phyloP scores from a whole-genome alignment of 2,888 invertebrate genomes.

The Erebia epiphron region DNA sequence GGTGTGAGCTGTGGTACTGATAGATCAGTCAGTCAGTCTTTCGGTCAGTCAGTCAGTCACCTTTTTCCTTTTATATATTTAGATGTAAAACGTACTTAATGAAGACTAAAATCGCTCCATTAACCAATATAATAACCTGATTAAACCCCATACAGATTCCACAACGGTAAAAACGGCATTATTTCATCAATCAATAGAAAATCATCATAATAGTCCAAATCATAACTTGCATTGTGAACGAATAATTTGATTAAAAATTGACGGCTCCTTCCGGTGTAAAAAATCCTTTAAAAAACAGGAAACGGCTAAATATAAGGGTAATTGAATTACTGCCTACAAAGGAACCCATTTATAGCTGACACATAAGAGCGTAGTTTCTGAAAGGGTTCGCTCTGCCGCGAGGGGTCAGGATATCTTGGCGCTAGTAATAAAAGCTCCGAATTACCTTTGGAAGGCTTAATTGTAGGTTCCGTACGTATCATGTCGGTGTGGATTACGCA shows the following conservation, averaged over 20 bases:
- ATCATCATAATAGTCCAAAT: constrained; percentile 52
- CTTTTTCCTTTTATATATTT: no score
- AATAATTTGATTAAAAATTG: constrained; percentile 79
- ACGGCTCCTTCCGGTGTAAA: constrained; percentile 68
- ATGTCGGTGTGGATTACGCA: constrained; percentile 67
- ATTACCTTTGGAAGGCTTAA: constrained; percentile 53
- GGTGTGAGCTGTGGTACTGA: no score
- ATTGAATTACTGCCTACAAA: constrained; percentile 64
- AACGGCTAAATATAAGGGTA: constrained; percentile 60
- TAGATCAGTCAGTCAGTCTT: no score
- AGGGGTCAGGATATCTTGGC: constrained; percentile 45
- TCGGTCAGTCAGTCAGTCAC: no score
- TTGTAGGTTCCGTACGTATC: constrained; percentile 64
- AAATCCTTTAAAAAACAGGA: constrained; percentile 59
- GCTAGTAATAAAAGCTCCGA: constrained; percentile 47
- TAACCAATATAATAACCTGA: constrained; percentile 9
- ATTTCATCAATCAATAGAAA: constrained; percentile 44
- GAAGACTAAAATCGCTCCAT: not conserved
- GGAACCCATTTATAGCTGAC: constrained; percentile 46
- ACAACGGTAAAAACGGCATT: constrained; percentile 21
- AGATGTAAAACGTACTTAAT: not conserved
- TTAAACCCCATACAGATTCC: not conserved
- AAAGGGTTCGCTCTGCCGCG: constrained; percentile 27
- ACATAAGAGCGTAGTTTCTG: constrained; percentile 37
- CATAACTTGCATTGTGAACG: constrained; percentile 62